These are phyloP conservation scores for Physella acuta DNA, from an alignment of 1,140 invertebrate genomes.

Conservation along the genomic window DNA sequence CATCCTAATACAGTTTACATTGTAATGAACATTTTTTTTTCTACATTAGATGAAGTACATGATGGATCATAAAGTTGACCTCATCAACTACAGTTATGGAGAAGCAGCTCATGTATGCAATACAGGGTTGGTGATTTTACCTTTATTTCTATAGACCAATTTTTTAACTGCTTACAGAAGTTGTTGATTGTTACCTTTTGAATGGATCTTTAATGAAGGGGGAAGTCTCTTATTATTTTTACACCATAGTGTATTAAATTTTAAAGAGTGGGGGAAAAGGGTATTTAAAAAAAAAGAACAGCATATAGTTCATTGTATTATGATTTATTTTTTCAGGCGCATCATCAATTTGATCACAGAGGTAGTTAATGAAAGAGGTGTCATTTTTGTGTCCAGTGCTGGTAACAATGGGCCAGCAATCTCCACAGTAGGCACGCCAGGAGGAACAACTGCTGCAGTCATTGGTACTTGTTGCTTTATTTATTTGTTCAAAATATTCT, in stretches of 20 bases:
- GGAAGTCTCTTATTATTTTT: neutral
- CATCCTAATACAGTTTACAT: neutral
- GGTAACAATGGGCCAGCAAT: slow-evolving; percentile 94
- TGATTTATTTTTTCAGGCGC: slow-evolving; percentile 38
- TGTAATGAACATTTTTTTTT: slow-evolving; percentile 20
- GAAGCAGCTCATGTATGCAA: slow-evolving; percentile 89
- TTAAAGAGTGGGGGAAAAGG: neutral
- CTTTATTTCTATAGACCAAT: no score
- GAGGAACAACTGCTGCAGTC: slow-evolving; percentile 80
- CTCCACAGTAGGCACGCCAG: slow-evolving; percentile 89
- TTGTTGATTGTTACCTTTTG: neutral
- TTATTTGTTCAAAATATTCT: no score
- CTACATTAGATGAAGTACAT: slow-evolving; percentile 63
- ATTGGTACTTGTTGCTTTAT: slow-evolving; percentile 75
- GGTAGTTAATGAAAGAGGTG: slow-evolving; percentile 88
- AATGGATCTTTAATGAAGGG: neutral
- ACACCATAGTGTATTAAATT: neutral
- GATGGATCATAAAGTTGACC: slow-evolving; percentile 68
- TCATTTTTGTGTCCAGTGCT: slow-evolving; percentile 88
- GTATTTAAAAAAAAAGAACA: neutral
- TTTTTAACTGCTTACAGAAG: no score
- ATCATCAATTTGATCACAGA: slow-evolving; percentile 63
- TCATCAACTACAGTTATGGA: slow-evolving; percentile 98
- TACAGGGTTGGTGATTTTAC: slow-evolving; percentile 70
- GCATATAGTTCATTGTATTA: neutral